A percentile compares a stretch with the other conserved stretches of the same genome.
Evolutionary conservation across 2,797 vertebrate species (phyloP).

Genomic region (Paguma larvata): DNA sequence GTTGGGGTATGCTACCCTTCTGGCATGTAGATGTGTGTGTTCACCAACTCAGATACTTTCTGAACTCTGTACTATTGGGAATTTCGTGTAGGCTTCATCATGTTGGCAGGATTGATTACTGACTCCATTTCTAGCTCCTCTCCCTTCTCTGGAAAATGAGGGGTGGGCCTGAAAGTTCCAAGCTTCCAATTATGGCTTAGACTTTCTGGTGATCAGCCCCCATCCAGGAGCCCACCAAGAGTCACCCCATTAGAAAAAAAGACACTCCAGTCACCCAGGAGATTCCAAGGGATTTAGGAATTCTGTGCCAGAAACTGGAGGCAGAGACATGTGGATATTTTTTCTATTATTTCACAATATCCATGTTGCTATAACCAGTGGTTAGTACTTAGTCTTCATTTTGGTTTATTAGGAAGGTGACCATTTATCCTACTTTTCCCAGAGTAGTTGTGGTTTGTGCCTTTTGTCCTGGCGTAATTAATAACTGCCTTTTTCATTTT

Average conservation of each 20-base stretch:
- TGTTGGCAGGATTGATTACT: neutral
- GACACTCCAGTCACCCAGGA: neutral
- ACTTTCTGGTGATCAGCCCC: neutral
- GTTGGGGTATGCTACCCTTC: neutral
- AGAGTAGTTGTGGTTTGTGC: neutral
- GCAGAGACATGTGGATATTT: neutral
- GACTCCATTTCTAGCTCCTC: neutral
- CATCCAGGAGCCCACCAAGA: neutral
- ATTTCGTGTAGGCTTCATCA: neutral
- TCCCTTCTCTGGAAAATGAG: neutral
- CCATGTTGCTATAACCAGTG: neutral
- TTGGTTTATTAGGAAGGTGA: neutral
- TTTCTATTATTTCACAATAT: neutral
- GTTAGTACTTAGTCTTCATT: neutral
- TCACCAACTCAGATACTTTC: neutral
- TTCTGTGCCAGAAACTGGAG: neutral
- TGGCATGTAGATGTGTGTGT: too few species aligned
- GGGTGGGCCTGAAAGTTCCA: neutral
- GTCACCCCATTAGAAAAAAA: neutral
- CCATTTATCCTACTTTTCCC: neutral
- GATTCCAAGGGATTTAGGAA: neutral
- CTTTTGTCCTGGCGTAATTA: neutral
- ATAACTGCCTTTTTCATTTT: neutral
- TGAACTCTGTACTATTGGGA: neutral
- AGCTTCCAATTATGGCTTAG: neutral